A percentile compares a stretch with the other conserved stretches of the same genome.
Conservation (phyloP, 2,888 invertebrate species). For the Zhengitettix transpicula region DNA sequence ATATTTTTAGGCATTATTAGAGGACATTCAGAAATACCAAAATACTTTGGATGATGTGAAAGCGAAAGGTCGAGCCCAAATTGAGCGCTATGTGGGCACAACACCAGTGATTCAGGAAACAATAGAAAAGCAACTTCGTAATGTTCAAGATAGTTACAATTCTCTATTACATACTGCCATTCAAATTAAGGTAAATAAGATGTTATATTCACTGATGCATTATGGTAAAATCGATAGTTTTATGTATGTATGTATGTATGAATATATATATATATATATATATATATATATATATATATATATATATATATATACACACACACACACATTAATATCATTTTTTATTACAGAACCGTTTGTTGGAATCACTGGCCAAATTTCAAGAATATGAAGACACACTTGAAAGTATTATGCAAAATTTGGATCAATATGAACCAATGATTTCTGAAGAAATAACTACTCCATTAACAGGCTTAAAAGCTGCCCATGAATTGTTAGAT, state of each 20-base stretch:
- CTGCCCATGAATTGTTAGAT: constrained; percentile 54
- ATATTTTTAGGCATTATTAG: constrained; percentile 21
- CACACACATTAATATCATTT: too few species aligned
- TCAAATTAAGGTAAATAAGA: constrained; percentile 51
- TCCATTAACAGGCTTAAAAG: constrained; percentile 51
- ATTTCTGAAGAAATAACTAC: constrained; percentile 57
- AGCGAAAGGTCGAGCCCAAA: constrained; percentile 67
- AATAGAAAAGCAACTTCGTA: constrained; percentile 71
- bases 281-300: too few species aligned
- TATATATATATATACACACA: too few species aligned
- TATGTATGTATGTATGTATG: background rate
- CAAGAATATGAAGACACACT: constrained; percentile 84
- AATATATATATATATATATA: too few species aligned
- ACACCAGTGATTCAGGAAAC: constrained; percentile 58
- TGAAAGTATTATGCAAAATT: constrained; percentile 64
- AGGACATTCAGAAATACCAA: constrained; percentile 64
- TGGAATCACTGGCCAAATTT: constrained; percentile 81
- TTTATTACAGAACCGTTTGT: constrained; percentile 42
- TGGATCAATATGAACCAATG: constrained; percentile 57
- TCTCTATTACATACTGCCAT: constrained; percentile 74
- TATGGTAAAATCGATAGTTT: background rate
- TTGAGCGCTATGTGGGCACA: constrained; percentile 56
- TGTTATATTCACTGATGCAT: background rate
- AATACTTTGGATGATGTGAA: constrained; percentile 64
- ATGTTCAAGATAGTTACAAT: constrained; percentile 86